Evolutionary conservation across 2,888 invertebrate genomes (phyloP).

Genomic region (Amphiduros pacificus): DNA sequence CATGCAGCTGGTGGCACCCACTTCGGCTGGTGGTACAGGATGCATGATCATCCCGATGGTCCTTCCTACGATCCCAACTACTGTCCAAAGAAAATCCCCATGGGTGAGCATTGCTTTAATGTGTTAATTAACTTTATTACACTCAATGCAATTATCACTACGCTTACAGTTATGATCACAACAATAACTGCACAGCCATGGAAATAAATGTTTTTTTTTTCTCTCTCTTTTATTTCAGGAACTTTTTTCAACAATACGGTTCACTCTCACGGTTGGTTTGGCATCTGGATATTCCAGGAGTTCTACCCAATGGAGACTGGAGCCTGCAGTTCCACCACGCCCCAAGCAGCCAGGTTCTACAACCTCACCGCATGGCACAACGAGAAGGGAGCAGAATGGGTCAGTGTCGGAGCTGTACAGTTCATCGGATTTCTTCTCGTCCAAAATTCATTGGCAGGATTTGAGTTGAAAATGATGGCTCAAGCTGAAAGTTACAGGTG

Average conservation of each 20-base stretch:
- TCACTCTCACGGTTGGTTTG: slow-evolving; percentile 39
- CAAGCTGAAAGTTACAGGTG: too few relatives aligned
- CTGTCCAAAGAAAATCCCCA: slow-evolving; percentile 28
- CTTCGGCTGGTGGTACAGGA: slow-evolving; percentile 38
- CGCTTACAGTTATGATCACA: too few relatives aligned
- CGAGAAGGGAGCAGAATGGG: slow-evolving; percentile 38
- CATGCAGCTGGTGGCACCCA: slow-evolving; percentile 36
- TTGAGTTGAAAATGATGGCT: slow-evolving; percentile 27
- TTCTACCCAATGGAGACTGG: slow-evolving; percentile 27
- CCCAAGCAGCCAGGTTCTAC: slow-evolving; percentile 27
- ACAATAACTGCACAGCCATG: too few relatives aligned
- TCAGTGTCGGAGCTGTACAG: slow-evolving; percentile 29
- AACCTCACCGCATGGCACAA: slow-evolving; percentile 34
- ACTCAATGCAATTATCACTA: too few relatives aligned
- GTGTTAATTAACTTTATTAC: too few relatives aligned
- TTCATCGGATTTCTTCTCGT: slow-evolving; percentile 27
- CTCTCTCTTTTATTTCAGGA: too few relatives aligned
- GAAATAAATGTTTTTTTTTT: too few relatives aligned
- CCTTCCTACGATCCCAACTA: slow-evolving; percentile 25
- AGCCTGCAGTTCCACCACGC: slow-evolving; percentile 4
- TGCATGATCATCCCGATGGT: slow-evolving; percentile 34
- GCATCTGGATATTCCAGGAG: slow-evolving; percentile 35
- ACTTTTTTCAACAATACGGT: slow-evolving; percentile 34
- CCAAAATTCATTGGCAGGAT: slow-evolving; percentile 31
- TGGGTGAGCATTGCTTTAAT: too few relatives aligned